These are phyloP conservation scores for Athripsodes cinereus DNA, from an alignment of 2,888 invertebrate genomes.

Conservation along the genomic window DNA sequence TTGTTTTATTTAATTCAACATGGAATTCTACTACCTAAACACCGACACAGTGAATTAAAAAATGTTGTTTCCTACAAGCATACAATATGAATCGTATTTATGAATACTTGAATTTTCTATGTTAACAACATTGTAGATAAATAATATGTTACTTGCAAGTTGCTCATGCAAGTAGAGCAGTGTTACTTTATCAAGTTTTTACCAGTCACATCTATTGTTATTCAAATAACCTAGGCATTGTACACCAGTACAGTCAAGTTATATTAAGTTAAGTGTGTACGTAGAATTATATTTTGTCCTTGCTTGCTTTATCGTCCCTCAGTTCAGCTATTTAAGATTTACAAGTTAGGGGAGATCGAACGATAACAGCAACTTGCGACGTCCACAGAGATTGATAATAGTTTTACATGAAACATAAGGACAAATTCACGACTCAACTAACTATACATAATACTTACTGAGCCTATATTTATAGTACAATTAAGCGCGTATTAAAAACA, in stretches of 20 bases:
- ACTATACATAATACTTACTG: too few relatives aligned
- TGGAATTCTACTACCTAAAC: too few relatives aligned
- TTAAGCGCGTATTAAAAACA: neutral
- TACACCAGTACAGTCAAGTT: too few relatives aligned
- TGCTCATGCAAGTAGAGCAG: too few relatives aligned
- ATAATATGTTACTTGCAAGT: too few relatives aligned
- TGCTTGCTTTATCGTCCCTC: slow-evolving; percentile 6
- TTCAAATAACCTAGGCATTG: neutral
- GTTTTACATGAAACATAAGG: slow-evolving; percentile 9
- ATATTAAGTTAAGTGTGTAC: neutral
- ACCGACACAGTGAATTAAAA: too few relatives aligned
- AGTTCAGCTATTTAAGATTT: slow-evolving; percentile 11
- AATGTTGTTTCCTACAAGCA: too few relatives aligned
- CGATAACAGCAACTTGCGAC: slow-evolving; percentile 2
- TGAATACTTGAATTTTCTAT: too few relatives aligned
- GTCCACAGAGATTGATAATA: slow-evolving; percentile 10
- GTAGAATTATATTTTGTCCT: slow-evolving; percentile 9
- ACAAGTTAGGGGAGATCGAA: slow-evolving; percentile 11
- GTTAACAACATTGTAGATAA: too few relatives aligned
- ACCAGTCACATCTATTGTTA: neutral
- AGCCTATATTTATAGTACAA: neutral
- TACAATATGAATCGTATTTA: too few relatives aligned
- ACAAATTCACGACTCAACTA: neutral
- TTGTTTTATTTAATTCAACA: too few relatives aligned
- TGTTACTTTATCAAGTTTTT: neutral